Percentiles rank a stretch among this genome's conserved stretches.
Evolutionary conservation across 2,797 vertebrate genomes (phyloP).

Genomic region (Petrocephalus schoutedeni): DNA sequence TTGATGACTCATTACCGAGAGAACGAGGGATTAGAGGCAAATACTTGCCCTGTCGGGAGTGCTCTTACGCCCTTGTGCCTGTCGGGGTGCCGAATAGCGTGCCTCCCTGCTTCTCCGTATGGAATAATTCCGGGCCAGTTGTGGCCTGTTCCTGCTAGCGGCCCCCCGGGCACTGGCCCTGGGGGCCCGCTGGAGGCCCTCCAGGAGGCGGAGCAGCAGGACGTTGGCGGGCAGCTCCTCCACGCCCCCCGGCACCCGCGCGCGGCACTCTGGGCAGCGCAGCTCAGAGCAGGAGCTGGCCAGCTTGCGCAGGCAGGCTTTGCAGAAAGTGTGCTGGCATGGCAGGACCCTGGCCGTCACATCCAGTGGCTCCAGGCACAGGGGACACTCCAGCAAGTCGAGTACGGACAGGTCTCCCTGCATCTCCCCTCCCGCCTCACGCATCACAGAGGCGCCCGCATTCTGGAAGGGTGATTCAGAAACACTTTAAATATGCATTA

Average conservation of each 20-base stretch:
- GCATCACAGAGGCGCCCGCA: constrained; percentile 39
- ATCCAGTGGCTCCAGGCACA: constrained; percentile 81
- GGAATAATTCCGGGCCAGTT: constrained; percentile 52
- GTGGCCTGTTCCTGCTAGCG: constrained; percentile 47
- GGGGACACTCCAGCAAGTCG: constrained; percentile 80
- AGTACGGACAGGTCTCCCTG: constrained; percentile 77
- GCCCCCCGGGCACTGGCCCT: constrained; percentile 25
- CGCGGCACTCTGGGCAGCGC: constrained; percentile 78
- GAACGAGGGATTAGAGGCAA: not conserved
- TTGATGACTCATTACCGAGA: not conserved
- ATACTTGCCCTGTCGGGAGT: constrained; percentile 74
- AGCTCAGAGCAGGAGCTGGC: constrained; percentile 68
- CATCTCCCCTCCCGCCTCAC: constrained; percentile 37
- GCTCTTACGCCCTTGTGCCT: constrained; percentile 53
- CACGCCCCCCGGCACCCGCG: constrained; percentile 67
- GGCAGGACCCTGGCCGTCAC: constrained; percentile 81
- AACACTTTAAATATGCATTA: constrained; percentile 1
- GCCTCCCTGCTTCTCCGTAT: constrained; percentile 49
- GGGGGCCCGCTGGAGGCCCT: constrained; percentile 58
- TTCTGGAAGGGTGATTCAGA: not conserved
- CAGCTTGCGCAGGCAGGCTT: constrained; percentile 76
- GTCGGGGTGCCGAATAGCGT: constrained; percentile 54
- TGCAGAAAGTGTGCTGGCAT: constrained; percentile 92
- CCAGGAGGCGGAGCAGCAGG: constrained; percentile 75
- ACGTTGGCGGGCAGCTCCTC: constrained; percentile 80